phyloP scores from a whole-genome alignment of 2,797 vertebrate species.

The Silurus aristotelis region DNA sequence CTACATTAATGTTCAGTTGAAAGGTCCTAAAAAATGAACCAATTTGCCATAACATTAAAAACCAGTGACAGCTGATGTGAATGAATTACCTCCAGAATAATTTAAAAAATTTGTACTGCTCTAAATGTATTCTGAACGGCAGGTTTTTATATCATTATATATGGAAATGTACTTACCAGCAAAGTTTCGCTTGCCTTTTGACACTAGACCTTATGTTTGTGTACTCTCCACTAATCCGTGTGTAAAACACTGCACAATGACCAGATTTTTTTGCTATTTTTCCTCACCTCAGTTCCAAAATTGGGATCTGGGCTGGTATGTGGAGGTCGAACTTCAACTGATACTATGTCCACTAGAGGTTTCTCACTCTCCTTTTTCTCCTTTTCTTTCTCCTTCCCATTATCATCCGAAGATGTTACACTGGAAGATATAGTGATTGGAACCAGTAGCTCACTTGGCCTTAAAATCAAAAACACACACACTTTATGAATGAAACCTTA shows the following conservation, averaged over 20 bases:
- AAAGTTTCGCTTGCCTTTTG: neutral
- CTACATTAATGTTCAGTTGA: too few relatives aligned
- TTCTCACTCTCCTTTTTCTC: slow-evolving; percentile 40
- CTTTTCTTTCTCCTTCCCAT: neutral
- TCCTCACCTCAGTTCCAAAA: slow-evolving; percentile 82
- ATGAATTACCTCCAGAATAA: too few relatives aligned
- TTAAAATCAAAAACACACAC: slow-evolving; percentile 44
- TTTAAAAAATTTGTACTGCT: too few relatives aligned
- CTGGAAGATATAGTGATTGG: slow-evolving; percentile 56
- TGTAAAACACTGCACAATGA: neutral
- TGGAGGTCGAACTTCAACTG: slow-evolving; percentile 61
- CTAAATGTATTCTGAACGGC: too few relatives aligned
- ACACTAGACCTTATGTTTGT: neutral
- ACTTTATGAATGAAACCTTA: neutral
- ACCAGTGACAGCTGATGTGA: too few relatives aligned
- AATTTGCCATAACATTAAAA: too few relatives aligned
- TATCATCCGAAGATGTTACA: slow-evolving; percentile 34
- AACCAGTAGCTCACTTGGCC: slow-evolving; percentile 63
- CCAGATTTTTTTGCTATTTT: neutral
- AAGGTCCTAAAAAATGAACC: too few relatives aligned
- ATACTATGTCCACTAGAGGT: slow-evolving; percentile 58
- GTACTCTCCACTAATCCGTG: neutral
- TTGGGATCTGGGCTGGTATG: slow-evolving; percentile 75
- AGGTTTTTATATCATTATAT: too few relatives aligned
- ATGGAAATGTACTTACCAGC: neutral